A percentile compares a stretch with the other conserved stretches of the same genome.
phyloP scores from a whole-genome alignment of 23 tunicate species.

The Ascidia mentula region DNA sequence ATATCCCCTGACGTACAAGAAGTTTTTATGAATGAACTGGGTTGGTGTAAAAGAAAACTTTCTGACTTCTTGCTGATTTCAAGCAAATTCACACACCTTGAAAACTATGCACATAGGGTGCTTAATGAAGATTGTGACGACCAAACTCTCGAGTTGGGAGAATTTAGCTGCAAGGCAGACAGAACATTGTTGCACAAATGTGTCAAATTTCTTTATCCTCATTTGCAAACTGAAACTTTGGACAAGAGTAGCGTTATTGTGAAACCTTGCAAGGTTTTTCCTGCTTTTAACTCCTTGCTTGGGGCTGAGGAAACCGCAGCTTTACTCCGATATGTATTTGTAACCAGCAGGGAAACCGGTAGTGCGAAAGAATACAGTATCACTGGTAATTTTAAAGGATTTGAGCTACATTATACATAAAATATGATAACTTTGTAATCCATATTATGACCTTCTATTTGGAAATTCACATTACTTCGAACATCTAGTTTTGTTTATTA shows the following conservation, averaged over 20 bases:
- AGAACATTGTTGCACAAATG: not conserved
- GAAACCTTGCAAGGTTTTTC: not conserved
- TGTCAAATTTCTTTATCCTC: not conserved
- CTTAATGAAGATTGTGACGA: not conserved
- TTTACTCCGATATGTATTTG: not conserved
- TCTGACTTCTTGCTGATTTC: not conserved
- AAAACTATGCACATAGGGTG: not conserved
- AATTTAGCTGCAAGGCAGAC: not conserved
- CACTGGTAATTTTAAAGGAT: no score
- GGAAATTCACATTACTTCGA: no score
- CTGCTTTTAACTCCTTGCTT: not conserved
- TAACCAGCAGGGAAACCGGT: not conserved
- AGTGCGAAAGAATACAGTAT: not conserved
- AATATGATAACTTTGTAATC: no score
- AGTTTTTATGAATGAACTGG: not conserved
- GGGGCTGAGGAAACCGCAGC: not conserved
- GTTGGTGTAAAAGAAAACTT: not conserved
- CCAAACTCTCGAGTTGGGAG: not conserved
- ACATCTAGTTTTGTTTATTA: no score
- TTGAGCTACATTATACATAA: no score
- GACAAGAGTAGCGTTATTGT: not conserved
- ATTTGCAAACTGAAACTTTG: not conserved
- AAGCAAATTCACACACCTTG: not conserved
- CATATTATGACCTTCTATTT: no score
- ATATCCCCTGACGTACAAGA: not conserved